phyloP scores from a whole-genome alignment of 2,113 vertebrate species.

The Axis porcinus region DNA sequence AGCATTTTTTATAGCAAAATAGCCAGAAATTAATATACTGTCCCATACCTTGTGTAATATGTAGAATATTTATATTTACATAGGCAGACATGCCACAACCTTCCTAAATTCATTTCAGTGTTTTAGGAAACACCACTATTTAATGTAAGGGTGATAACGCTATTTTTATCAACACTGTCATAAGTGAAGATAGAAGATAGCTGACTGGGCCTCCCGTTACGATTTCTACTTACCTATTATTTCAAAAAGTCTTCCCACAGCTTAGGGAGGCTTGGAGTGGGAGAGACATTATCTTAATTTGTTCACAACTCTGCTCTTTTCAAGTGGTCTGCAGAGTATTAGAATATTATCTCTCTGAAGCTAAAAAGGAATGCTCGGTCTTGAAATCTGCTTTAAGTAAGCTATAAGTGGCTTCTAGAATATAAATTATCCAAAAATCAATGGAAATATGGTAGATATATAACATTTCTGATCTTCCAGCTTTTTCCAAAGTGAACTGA shows the following conservation, averaged over 20 bases:
- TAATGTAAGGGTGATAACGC: background rate
- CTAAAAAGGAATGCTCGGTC: conserved; percentile 41
- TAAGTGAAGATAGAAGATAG: background rate
- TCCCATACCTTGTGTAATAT: background rate
- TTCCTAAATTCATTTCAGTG: background rate
- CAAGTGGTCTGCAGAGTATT: background rate
- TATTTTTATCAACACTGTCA: background rate
- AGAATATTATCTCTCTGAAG: conserved; percentile 39
- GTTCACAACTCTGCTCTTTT: background rate
- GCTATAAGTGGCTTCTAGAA: conserved; percentile 48
- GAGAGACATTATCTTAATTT: background rate
- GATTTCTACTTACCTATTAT: background rate
- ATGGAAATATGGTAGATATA: conserved; percentile 31
- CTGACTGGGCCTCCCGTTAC: background rate
- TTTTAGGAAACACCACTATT: background rate
- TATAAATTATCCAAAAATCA: conserved; percentile 44
- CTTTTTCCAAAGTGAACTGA: conserved; percentile 39
- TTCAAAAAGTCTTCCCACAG: conserved; percentile 1
- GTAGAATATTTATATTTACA: background rate
- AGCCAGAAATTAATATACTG: background rate
- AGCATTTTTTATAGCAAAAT: background rate
- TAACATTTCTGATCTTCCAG: conserved; percentile 28
- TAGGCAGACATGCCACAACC: background rate
- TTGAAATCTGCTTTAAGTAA: conserved; percentile 18
- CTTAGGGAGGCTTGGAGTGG: background rate